A percentile compares a stretch with the other conserved stretches of the same genome.
phyloP scores from a whole-genome alignment of 53 echinoderm and acorn worm genomes.

The Zoroaster sp. region DNA sequence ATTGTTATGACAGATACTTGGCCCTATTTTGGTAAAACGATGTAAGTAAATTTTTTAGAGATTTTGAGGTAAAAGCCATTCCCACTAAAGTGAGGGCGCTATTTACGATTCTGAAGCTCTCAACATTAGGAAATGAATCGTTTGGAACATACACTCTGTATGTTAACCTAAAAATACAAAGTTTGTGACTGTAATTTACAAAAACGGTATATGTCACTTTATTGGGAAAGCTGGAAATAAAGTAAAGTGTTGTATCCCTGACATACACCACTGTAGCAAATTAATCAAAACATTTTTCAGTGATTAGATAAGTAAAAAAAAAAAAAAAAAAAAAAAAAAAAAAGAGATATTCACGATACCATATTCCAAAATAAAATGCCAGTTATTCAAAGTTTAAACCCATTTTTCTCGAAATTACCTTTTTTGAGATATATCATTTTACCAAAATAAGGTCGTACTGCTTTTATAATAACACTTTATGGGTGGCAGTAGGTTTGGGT shows the following conservation, averaged over 20 bases:
- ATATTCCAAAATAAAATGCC: not conserved
- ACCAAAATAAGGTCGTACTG: not conserved
- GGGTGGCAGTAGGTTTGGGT: too few species aligned
- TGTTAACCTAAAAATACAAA: not conserved
- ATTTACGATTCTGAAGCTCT: not conserved
- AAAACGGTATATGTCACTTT: not conserved
- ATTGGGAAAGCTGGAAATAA: not conserved
- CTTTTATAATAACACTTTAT: too few species aligned
- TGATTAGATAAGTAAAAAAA: not conserved
- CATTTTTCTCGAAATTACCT: not conserved
- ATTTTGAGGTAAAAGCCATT: too few species aligned
- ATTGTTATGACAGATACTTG: too few species aligned
- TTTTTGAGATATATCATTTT: not conserved
- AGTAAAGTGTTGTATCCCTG: not conserved
- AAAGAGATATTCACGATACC: not conserved
- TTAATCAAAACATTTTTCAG: not conserved
- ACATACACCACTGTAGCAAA: not conserved
- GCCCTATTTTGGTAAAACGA: too few species aligned
- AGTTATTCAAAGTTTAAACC: not conserved
- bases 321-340: not conserved
- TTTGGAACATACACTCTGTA: not conserved
- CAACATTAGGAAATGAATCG: not conserved
- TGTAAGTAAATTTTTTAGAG: too few species aligned
- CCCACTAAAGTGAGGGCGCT: too few species aligned
- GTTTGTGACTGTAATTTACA: not conserved